Evolutionary conservation across 1,140 invertebrate genomes (phyloP).

Genomic region (Trichonephila inaurata): DNA sequence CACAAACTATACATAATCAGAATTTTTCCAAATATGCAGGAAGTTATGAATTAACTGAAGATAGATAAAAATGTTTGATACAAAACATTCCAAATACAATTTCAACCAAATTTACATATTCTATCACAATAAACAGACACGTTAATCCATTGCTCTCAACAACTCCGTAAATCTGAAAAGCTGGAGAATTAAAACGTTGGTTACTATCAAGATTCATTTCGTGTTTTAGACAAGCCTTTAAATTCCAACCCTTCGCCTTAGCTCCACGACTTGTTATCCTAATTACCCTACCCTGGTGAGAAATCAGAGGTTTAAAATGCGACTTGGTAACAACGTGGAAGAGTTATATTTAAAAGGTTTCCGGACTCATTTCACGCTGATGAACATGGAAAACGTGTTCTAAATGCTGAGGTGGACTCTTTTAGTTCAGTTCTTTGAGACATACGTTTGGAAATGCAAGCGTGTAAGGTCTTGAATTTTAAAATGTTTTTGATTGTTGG

Average conservation of each 20-base stretch:
- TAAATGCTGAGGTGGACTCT: neutral
- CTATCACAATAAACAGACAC: neutral
- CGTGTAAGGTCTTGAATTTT: neutral
- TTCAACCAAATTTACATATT: neutral
- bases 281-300: neutral
- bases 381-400: neutral
- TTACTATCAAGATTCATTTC: neutral
- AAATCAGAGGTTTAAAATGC: slow-evolving; percentile 23
- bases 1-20: too few species aligned
- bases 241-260: neutral
- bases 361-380: neutral
- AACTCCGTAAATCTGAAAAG: neutral
- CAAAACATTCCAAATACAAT: too few species aligned
- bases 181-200: neutral
- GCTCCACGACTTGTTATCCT: neutral
- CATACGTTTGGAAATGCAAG: too few species aligned
- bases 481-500: neutral
- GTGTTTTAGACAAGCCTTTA: neutral
- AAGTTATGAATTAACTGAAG: too few species aligned
- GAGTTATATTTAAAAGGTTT: neutral
- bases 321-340: neutral
- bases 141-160: neutral
- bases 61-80: too few species aligned
- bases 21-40: too few species aligned
- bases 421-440: neutral